Evolutionary conservation across 2,797 vertebrate species (phyloP).

Genomic region (Antrozous pallidus): DNA sequence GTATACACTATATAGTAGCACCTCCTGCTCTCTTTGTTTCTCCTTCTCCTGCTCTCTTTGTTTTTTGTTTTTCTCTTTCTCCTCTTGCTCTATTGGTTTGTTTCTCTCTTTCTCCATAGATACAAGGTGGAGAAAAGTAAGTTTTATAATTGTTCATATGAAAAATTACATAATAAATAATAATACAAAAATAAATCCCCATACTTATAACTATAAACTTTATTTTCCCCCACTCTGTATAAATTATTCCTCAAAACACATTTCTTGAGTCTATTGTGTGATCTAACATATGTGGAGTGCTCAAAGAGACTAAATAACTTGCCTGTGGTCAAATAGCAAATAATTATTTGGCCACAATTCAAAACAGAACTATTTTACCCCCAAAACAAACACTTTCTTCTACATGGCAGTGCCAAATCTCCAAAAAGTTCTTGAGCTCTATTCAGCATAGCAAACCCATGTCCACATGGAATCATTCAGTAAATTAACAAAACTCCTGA

Average conservation of each 20-base stretch:
- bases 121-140: neutral
- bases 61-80: neutral
- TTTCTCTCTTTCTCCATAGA: neutral
- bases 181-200: neutral
- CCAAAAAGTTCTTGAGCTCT: neutral
- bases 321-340: neutral
- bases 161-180: neutral
- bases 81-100: too few relatives aligned
- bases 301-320: neutral
- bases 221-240: neutral
- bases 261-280: neutral
- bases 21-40: too few relatives aligned
- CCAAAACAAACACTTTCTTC: neutral
- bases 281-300: neutral
- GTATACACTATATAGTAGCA: neutral
- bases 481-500: neutral
- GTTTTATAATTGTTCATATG: neutral
- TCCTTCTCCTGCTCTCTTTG: too few relatives aligned
- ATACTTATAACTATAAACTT: neutral
- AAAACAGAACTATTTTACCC: neutral
- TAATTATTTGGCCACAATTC: neutral
- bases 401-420: neutral
- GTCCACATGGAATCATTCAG: neutral
- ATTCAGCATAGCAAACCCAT: neutral
- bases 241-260: neutral